Percentiles rank a stretch among this genome's conserved stretches.
Conservation (phyloP, 2,888 invertebrate genomes). For the Polyommatus iphigenia region DNA sequence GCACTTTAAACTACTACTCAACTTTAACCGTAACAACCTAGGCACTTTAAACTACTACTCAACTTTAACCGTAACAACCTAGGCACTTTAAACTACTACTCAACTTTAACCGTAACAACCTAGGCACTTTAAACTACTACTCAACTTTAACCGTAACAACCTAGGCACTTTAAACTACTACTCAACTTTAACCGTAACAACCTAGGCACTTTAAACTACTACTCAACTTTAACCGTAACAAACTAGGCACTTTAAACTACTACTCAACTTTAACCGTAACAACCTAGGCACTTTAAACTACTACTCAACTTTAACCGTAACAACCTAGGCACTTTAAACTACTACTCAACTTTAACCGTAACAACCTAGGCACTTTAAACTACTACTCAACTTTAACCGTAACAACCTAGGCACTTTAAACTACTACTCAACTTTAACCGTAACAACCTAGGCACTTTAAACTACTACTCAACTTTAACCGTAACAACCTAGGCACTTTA, state of each 20-base stretch:
- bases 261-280: no score
- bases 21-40: not conserved
- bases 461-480: not conserved
- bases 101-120: no score
- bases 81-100: not conserved
- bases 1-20: not conserved
- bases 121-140: not conserved
- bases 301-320: no score
- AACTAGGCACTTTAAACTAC: not conserved
- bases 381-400: no score
- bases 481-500: no score
- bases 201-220: not conserved
- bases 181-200: no score
- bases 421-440: no score
- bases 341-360: no score
- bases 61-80: no score
- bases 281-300: not conserved
- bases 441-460: not conserved
- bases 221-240: no score
- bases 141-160: no score
- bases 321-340: not conserved
- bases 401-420: not conserved
- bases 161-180: not conserved
- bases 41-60: not conserved
- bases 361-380: not conserved